Percentiles rank a stretch among this genome's conserved stretches.
phyloP scores from a whole-genome alignment of 1,140 invertebrate species.

The Megathymus violae region DNA sequence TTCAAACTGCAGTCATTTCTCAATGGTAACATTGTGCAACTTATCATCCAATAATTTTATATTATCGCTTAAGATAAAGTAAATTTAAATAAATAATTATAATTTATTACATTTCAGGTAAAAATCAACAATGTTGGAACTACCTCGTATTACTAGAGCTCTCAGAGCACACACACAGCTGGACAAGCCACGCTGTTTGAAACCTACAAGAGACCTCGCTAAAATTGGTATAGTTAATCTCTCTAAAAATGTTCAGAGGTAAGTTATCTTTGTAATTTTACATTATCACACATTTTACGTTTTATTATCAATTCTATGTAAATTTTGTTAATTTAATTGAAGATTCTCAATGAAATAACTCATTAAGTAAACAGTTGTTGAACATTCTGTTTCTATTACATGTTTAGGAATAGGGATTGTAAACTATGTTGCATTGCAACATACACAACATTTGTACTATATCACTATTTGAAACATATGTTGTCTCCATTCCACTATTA shows the following conservation, averaged over 20 bases:
- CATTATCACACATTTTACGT: background rate
- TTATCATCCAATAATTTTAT: no score
- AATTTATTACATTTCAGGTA: conserved; percentile 1
- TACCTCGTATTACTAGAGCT: conserved; percentile 73
- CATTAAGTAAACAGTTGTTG: no score
- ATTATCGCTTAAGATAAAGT: no score
- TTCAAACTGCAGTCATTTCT: no score
- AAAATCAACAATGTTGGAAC: conserved; percentile 57
- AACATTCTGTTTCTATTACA: no score
- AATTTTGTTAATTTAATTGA: background rate
- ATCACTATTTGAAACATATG: no score
- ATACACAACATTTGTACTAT: no score
- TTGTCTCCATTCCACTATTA: no score
- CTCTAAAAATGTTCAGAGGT: conserved; percentile 59
- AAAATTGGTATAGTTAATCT: conserved; percentile 42
- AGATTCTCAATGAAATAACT: background rate
- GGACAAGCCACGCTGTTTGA: conserved; percentile 70
- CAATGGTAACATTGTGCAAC: no score
- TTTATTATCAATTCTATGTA: background rate
- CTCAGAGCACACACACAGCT: conserved; percentile 74
- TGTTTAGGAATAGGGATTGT: no score
- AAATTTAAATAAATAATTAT: background rate
- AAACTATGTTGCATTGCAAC: no score
- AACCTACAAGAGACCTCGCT: conserved; percentile 47
- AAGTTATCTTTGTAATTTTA: conserved; percentile 24